Evolutionary conservation across 1,140 invertebrate species (phyloP).

Genomic region (Cepaea nemoralis): DNA sequence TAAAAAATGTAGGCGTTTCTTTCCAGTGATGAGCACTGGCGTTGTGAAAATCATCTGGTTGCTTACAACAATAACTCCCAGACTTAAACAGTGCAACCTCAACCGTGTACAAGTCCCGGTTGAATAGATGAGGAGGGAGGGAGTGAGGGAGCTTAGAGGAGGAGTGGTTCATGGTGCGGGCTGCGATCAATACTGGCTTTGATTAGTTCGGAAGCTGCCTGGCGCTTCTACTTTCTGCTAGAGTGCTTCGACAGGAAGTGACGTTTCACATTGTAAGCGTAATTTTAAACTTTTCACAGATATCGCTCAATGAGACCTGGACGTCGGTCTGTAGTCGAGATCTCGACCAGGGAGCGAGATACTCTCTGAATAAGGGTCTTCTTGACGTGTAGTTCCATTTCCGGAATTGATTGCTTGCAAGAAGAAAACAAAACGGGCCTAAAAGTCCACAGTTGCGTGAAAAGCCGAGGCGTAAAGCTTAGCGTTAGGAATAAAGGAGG

Average conservation of each 20-base stretch:
- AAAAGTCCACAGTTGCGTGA: too few species aligned
- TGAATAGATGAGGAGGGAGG: not conserved
- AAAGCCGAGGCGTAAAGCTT: too few species aligned
- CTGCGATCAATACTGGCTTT: not conserved
- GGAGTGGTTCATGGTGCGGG: not conserved
- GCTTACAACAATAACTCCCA: not conserved
- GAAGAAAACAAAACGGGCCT: too few species aligned
- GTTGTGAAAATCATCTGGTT: not conserved
- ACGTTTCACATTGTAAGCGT: not conserved
- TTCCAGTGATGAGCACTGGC: not conserved
- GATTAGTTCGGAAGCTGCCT: not conserved
- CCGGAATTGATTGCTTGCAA: too few species aligned
- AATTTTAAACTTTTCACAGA: not conserved
- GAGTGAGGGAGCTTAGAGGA: not conserved
- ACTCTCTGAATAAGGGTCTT: not conserved
- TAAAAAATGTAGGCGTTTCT: not conserved
- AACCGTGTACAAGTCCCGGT: not conserved
- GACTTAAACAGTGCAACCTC: not conserved
- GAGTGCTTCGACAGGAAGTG: not conserved
- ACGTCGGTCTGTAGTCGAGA: not conserved
- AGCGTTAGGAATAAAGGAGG: too few species aligned
- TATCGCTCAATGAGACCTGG: not conserved
- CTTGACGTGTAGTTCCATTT: not conserved
- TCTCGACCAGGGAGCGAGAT: not conserved
- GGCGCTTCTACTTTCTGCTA: not conserved